These are phyloP conservation scores for Schizopygopsis malacanthus DNA, from an alignment of 2,797 vertebrate species.

Conservation along the genomic window DNA sequence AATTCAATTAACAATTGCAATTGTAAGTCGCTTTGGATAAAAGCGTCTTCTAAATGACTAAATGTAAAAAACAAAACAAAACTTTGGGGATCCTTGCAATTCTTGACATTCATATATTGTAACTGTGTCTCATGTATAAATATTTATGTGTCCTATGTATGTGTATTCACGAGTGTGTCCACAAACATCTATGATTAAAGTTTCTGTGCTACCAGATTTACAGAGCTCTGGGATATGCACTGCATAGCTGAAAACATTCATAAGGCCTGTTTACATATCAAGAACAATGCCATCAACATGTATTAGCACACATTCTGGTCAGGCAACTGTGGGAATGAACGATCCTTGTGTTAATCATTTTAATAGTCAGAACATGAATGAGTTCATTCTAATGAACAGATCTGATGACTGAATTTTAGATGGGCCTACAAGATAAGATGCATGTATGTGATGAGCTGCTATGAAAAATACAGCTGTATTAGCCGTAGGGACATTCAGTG, in stretches of 20 bases:
- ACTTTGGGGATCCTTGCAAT: not conserved
- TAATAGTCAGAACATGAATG: not conserved
- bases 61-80: no score
- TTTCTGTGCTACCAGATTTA: not conserved
- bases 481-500: not conserved
- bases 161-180: not conserved
- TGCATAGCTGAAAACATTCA: not conserved
- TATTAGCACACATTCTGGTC: not conserved
- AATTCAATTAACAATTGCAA: no score
- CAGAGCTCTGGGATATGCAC: not conserved
- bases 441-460: not conserved
- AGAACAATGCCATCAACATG: not conserved
- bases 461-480: not conserved
- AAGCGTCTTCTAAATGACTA: no score
- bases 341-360: not conserved
- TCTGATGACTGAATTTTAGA: constrained; percentile 5
- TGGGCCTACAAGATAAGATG: not conserved
- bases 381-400: not conserved
- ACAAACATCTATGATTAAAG: not conserved
- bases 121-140: not conserved
- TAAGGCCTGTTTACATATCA: constrained; percentile 4
- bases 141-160: not conserved
- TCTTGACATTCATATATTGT: not conserved
- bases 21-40: no score
- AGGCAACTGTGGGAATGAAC: not conserved